Conservation (phyloP, 2,113 vertebrate species). For the Gavia stellata region DNA sequence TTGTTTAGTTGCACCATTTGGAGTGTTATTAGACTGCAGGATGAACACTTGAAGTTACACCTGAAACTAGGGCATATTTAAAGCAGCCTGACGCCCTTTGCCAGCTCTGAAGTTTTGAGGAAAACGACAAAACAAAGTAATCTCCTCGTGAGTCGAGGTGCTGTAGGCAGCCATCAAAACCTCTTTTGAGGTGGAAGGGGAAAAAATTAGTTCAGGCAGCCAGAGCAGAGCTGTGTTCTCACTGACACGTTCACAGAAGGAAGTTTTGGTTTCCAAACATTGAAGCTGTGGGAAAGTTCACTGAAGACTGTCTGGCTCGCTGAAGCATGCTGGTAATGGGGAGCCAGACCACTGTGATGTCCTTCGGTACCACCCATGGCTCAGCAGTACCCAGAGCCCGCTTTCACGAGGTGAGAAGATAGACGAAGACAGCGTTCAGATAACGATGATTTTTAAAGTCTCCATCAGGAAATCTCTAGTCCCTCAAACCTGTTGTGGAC, state of each 20-base stretch:
- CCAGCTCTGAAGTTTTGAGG: background rate
- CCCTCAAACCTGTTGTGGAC: background rate
- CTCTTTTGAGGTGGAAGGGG: background rate
- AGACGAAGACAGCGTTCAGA: background rate
- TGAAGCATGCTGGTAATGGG: fast-evolving
- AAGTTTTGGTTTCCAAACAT: background rate
- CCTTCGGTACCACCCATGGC: background rate
- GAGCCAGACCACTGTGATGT: background rate
- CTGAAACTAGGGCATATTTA: background rate
- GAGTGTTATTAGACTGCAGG: background rate
- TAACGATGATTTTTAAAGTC: background rate
- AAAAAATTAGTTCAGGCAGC: background rate
- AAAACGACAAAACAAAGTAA: background rate
- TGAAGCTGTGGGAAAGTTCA: background rate
- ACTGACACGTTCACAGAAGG: fast-evolving
- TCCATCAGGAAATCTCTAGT: background rate
- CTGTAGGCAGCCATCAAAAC: background rate
- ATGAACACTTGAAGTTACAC: background rate
- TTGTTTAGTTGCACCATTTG: background rate
- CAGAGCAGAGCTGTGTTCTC: background rate
- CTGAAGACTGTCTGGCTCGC: background rate
- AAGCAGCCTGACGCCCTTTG: background rate
- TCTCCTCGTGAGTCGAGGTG: background rate
- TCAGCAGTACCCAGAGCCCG: background rate
- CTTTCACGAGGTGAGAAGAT: fast-evolving